Percentiles rank a stretch among this genome's conserved stretches.
Evolutionary conservation across 2,797 vertebrate genomes (phyloP).

Genomic region (Prionace glauca): DNA sequence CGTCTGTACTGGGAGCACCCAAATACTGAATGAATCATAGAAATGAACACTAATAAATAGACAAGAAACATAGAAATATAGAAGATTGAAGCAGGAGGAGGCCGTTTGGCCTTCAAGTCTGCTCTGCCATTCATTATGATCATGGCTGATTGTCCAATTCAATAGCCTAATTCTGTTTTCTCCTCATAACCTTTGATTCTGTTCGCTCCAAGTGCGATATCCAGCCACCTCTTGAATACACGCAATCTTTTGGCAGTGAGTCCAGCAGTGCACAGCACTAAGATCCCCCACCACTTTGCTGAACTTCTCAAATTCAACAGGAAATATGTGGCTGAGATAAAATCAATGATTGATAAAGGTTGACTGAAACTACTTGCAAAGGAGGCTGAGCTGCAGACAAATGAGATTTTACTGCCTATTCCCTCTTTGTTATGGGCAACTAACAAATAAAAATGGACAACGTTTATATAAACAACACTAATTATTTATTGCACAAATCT

Average conservation of each 20-base stretch:
- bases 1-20: not conserved
- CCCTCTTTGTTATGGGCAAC: not conserved
- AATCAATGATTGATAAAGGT: not conserved
- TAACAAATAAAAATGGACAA: not conserved
- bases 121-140: too few relatives aligned
- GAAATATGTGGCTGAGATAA: not conserved
- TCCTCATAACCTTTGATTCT: too few relatives aligned
- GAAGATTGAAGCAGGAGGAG: too few relatives aligned
- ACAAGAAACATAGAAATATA: too few relatives aligned
- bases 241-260: too few relatives aligned
- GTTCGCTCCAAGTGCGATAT: too few relatives aligned
- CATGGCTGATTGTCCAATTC: too few relatives aligned
- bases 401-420: not conserved
- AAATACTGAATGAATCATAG: not conserved
- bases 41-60: too few relatives aligned
- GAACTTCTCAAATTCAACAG: not conserved
- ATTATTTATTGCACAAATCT: constrained; percentile 22
- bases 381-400: not conserved
- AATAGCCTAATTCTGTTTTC: too few relatives aligned
- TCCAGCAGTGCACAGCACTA: not conserved
- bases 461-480: not conserved
- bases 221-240: too few relatives aligned
- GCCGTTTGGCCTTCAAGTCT: too few relatives aligned
- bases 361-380: not conserved
- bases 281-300: not conserved